Evolutionary conservation across 2,888 invertebrate genomes (phyloP).

Genomic region (Caenorhabditis sp.): DNA sequence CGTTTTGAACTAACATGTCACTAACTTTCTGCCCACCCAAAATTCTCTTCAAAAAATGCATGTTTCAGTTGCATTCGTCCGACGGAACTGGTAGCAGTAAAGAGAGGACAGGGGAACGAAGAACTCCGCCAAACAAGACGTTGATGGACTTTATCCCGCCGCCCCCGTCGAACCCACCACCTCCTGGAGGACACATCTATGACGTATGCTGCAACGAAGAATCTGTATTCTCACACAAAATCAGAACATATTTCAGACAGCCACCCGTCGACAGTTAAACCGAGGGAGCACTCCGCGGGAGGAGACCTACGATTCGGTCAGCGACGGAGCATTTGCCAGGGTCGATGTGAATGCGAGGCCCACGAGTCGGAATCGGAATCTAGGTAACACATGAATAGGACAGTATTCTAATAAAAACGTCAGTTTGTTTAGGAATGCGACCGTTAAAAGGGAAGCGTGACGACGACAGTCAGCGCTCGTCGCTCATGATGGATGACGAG

Average conservation of each 20-base stretch:
- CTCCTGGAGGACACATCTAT: slow-evolving; percentile 57
- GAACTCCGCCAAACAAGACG: slow-evolving; percentile 69
- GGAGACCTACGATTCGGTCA: slow-evolving; percentile 63
- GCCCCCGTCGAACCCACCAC: slow-evolving; percentile 70
- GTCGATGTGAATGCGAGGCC: slow-evolving; percentile 56
- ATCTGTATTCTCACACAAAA: neutral
- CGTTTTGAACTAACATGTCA: slow-evolving; percentile 15
- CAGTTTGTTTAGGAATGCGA: slow-evolving; percentile 41
- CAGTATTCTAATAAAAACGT: neutral
- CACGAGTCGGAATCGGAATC: slow-evolving; percentile 66
- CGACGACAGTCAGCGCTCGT: slow-evolving; percentile 69
- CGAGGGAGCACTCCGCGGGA: slow-evolving; percentile 59
- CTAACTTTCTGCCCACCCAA: neutral
- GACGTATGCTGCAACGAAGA: slow-evolving; percentile 63
- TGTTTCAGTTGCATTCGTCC: slow-evolving; percentile 68
- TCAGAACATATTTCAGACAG: slow-evolving; percentile 43
- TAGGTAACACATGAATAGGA: no score
- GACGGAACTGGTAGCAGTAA: slow-evolving; percentile 72
- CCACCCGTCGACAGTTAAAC: slow-evolving; percentile 42
- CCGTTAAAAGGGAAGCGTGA: slow-evolving; percentile 62
- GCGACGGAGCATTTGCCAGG: slow-evolving; percentile 51
- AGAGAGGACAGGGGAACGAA: slow-evolving; percentile 60
- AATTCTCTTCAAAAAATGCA: neutral
- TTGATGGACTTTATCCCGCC: slow-evolving; percentile 75
- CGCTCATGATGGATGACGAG: slow-evolving; percentile 66